phyloP scores from a whole-genome alignment of 2,113 vertebrate genomes.

The Eulemur rufifrons region DNA sequence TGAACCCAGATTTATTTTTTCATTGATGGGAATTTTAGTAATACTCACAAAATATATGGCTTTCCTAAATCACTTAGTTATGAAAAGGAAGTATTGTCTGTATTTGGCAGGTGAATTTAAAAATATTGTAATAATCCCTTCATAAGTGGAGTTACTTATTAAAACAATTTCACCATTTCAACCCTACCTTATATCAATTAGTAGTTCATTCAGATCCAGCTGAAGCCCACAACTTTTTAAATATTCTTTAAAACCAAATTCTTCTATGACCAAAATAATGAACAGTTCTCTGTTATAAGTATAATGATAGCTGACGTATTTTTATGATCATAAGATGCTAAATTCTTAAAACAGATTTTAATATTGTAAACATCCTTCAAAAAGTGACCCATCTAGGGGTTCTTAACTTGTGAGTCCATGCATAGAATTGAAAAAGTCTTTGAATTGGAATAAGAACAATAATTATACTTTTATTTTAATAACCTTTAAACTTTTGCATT shows the following conservation, averaged over 20 bases:
- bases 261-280: conserved; percentile 51
- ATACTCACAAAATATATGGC: conserved; percentile 46
- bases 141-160: conserved; percentile 39
- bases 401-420: not conserved
- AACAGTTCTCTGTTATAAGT: conserved; percentile 11
- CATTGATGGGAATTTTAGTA: conserved; percentile 51
- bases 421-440: conserved; percentile 33
- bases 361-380: conserved; percentile 2
- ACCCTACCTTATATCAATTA: not conserved
- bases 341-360: conserved; percentile 44
- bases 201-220: not conserved
- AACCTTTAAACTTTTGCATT: conserved; percentile 43
- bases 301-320: not conserved
- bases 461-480: conserved; percentile 16
- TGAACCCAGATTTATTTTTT: conserved; percentile 50
- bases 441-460: conserved; percentile 19
- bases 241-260: conserved; percentile 45
- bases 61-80: conserved; percentile 60
- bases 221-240: conserved; percentile 42
- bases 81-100: conserved; percentile 5
- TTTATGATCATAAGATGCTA: conserved; percentile 25
- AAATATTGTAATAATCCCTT: conserved; percentile 24
- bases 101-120: conserved; percentile 33
- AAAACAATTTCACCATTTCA: conserved; percentile 56
- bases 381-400: not conserved